Conservation (phyloP, 2,797 vertebrate genomes). For the Schizopygopsis pylzovi region DNA sequence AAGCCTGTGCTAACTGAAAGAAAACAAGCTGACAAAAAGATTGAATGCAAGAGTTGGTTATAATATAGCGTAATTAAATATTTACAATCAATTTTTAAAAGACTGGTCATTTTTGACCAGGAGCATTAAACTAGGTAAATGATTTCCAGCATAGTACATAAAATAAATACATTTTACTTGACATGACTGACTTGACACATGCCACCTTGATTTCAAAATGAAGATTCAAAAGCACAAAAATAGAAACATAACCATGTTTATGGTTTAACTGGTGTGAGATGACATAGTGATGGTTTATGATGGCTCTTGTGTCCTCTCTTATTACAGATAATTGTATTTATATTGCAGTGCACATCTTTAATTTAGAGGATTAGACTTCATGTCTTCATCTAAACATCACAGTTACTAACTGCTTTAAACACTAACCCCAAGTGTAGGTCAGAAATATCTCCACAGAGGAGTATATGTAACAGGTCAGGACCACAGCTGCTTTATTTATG, state of each 20-base stretch:
- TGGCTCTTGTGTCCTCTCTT: conserved; percentile 29
- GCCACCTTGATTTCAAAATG: not conserved
- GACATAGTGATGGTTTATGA: conserved; percentile 37
- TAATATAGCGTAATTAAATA: not conserved
- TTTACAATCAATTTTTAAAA: not conserved
- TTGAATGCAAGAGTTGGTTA: not conserved
- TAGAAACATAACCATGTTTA: conserved; percentile 16
- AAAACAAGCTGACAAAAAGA: not conserved
- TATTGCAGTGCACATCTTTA: conserved; percentile 22
- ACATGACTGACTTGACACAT: not conserved
- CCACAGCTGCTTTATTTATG: conserved; percentile 38
- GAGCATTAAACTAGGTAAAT: not conserved
- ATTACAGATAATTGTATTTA: conserved; percentile 36
- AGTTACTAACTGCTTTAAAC: conserved; percentile 27
- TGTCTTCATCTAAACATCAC: conserved; percentile 33
- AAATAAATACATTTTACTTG: not conserved
- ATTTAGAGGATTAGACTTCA: conserved; percentile 32
- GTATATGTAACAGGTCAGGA: conserved; percentile 37
- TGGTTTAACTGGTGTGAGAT: conserved; percentile 31
- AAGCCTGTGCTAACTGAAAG: not conserved
- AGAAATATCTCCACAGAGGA: conserved; percentile 28
- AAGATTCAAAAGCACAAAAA: conserved; percentile 5
- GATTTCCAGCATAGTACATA: not conserved
- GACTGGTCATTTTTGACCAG: not conserved
- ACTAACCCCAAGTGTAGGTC: conserved; percentile 20